Evolutionary conservation across 2,888 invertebrate species (phyloP), one percentile per base, ranked within the genome.

Genomic region (Anoplius nigerrimus): DNA sequence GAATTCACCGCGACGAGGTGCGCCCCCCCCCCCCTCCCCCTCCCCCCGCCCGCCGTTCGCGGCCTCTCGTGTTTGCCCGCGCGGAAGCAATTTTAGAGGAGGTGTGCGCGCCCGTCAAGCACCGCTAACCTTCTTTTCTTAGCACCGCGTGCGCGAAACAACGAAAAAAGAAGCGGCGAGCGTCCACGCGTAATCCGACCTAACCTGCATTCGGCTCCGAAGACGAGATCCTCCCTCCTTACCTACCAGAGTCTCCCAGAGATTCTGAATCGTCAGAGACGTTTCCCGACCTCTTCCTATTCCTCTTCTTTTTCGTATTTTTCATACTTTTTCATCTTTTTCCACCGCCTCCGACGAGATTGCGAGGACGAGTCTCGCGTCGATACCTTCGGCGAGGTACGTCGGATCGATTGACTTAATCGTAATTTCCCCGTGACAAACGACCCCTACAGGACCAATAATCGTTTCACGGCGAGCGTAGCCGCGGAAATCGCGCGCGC

Each of bases 391-490:
- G n/a, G 43, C 21, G 18, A 15, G 57, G n/a, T n/a, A n/a, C 62
- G 55, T 60, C 59, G 70, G 73, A 69, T 71, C 72, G 78, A 78
- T 78, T 78, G 78, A 63, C 67, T 74, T 72, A 76, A 78, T 78
- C 78, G 78, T 76, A 78, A 78, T 76, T 78, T 78, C 76, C 69
- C 57, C 68, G 22, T 69, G 66, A 76, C 74, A 74, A 76, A 74
- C 71, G 61, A 54, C 74, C 62, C 76, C 76, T 67, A 58, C 69
- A 72, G 74, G 78, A 71, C 78, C 76, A 78, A 78, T 78, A 78
- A 74, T 76, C 78, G 76, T 78, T 78, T 78, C 78, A 78, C 76
- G 78, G 76, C 76, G 73, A 78, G 76, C 71, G 76, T 76, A 78
- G 71, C 76, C 71, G 71, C 72, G 71, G 78, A 72, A 78, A 78